Percentiles rank a stretch among this genome's conserved stretches.
These are phyloP conservation scores for Luidia sarsii DNA, from an alignment of 53 echinoderm and acorn worm genomes.

Conservation along the genomic window DNA sequence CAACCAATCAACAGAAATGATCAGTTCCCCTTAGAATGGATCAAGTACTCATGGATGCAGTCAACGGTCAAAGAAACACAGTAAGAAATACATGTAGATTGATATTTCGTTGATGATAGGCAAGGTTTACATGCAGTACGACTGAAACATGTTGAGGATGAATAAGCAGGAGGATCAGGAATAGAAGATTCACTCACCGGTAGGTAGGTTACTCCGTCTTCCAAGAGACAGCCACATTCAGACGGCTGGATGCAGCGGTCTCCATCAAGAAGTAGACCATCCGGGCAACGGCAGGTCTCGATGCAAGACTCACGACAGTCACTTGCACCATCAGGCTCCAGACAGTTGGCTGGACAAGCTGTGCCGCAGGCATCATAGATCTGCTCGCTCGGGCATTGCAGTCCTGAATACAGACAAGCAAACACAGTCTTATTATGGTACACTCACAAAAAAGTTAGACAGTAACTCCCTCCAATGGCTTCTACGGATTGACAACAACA, in stretches of 20 bases:
- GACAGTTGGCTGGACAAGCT: conserved; percentile 64
- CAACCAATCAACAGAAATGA: no score
- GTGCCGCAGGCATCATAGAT: conserved; percentile 60
- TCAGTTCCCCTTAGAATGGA: no score
- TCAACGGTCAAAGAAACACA: no score
- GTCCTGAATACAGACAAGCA: neutral
- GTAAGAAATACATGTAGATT: no score
- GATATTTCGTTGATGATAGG: no score
- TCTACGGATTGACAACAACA: neutral
- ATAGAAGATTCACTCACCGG: conserved; percentile 41
- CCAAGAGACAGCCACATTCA: conserved; percentile 58
- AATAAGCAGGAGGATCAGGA: no score
- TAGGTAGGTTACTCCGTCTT: conserved; percentile 27
- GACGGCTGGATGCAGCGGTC: conserved; percentile 51
- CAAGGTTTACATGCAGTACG: no score
- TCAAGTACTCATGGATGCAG: no score
- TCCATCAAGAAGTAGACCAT: conserved; percentile 54
- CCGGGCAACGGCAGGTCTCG: conserved; percentile 60
- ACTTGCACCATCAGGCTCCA: conserved; percentile 3
- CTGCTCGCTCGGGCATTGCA: conserved; percentile 39
- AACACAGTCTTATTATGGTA: no score
- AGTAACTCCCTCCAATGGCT: neutral
- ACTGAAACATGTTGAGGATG: no score
- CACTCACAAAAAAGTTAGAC: neutral
- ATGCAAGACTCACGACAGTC: conserved; percentile 20